Conservation (phyloP, 1,140 invertebrate species). For the Vollenhovia emeryi region DNA sequence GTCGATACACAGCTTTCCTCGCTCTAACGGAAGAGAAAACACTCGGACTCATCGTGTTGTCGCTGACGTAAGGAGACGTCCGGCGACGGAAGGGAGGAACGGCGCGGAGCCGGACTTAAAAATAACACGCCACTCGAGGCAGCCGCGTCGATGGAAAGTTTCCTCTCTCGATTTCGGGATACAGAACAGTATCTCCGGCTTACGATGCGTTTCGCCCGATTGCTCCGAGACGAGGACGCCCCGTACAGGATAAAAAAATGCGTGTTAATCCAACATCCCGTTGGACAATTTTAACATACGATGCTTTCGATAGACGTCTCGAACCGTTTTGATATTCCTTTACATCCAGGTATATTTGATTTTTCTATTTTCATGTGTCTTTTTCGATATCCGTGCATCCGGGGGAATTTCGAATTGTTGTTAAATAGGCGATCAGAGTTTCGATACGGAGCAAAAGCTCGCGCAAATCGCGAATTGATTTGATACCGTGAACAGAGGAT, state of each 20-base stretch:
- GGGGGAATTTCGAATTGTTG: neutral
- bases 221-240: neutral
- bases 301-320: neutral
- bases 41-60: slow-evolving; percentile 55
- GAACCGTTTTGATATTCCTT: neutral
- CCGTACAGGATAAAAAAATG: neutral
- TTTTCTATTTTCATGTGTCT: neutral
- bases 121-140: slow-evolving; percentile 66
- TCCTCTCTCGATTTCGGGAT: slow-evolving; percentile 26
- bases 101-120: slow-evolving; percentile 45
- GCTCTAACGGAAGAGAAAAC: slow-evolving; percentile 50
- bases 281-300: neutral
- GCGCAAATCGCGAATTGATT: slow-evolving; percentile 5
- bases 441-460: neutral
- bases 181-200: neutral
- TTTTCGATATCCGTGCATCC: neutral
- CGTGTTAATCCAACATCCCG: neutral
- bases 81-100: slow-evolving; percentile 3
- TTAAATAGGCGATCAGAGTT: neutral
- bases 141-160: slow-evolving; percentile 68
- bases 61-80: slow-evolving; percentile 61
- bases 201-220: neutral
- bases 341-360: neutral
- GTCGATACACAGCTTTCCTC: neutral
- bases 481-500: neutral